These are phyloP conservation scores for Tenthredo amoena DNA, from an alignment of 2,888 invertebrate species.

Conservation along the genomic window DNA sequence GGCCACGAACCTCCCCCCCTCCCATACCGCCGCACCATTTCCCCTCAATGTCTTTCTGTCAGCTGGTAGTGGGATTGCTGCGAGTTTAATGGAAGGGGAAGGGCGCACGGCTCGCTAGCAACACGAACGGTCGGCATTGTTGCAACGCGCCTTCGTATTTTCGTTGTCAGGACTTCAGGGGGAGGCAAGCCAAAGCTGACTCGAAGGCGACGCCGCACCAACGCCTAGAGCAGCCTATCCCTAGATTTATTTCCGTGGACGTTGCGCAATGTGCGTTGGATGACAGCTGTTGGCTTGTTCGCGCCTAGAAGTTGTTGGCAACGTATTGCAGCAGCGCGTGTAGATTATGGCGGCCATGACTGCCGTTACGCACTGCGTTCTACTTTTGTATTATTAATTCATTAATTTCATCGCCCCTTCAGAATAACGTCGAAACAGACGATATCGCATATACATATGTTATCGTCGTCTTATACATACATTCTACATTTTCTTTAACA, in stretches of 20 bases:
- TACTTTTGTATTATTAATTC: constrained; percentile 19
- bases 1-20: neutral
- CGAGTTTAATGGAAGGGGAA: constrained; percentile 3
- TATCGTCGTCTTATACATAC: neutral
- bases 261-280: constrained; percentile 68
- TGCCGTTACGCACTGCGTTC: constrained; percentile 45
- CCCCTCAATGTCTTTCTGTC: constrained; percentile 51
- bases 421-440: neutral
- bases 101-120: constrained; percentile 47
- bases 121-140: constrained; percentile 41
- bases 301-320: constrained; percentile 56
- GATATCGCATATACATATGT: neutral
- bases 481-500: neutral
- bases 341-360: constrained; percentile 45
- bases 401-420: neutral
- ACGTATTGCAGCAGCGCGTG: constrained; percentile 53
- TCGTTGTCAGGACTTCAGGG: constrained; percentile 5
- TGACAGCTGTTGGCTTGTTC: constrained; percentile 55
- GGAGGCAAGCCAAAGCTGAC: constrained; percentile 56
- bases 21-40: neutral
- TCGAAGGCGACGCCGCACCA: constrained; percentile 64
- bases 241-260: constrained; percentile 73
- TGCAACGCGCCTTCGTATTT: constrained; percentile 37
- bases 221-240: constrained; percentile 68
- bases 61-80: constrained; percentile 41